Evolutionary conservation across 2,797 vertebrate genomes (phyloP).

Genomic region (Leuciscus waleckii): DNA sequence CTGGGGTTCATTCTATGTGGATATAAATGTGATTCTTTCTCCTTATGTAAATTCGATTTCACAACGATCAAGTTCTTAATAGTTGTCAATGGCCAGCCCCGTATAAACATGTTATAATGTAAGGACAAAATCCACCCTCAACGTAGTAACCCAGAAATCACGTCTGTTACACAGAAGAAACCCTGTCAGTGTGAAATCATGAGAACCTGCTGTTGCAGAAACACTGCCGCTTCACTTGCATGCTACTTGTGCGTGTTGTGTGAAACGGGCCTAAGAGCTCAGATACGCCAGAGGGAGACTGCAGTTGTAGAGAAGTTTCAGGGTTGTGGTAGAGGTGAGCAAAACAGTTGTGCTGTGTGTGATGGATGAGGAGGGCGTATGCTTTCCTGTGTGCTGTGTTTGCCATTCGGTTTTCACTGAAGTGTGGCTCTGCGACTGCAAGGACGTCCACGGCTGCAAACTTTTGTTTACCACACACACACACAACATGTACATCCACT

Average conservation of each 20-base stretch:
- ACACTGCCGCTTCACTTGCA: neutral
- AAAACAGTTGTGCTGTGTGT: constrained; percentile 22
- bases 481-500: neutral
- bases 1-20: neutral
- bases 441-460: constrained; percentile 15
- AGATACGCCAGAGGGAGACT: neutral
- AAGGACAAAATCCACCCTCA: neutral
- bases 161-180: neutral
- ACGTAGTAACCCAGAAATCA: neutral
- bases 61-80: neutral
- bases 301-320: neutral
- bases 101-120: neutral
- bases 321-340: neutral
- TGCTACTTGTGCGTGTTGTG: neutral
- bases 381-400: constrained; percentile 7
- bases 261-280: neutral
- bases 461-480: constrained; percentile 31
- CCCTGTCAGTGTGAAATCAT: neutral
- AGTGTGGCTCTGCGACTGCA: constrained; percentile 31
- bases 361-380: constrained; percentile 14
- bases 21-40: neutral
- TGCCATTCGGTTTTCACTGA: constrained; percentile 36
- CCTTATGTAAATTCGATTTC: neutral
- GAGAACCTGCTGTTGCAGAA: neutral
- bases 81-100: neutral